Evolutionary conservation across 2,888 invertebrate genomes (phyloP).

Genomic region (Acheta domesticus): DNA sequence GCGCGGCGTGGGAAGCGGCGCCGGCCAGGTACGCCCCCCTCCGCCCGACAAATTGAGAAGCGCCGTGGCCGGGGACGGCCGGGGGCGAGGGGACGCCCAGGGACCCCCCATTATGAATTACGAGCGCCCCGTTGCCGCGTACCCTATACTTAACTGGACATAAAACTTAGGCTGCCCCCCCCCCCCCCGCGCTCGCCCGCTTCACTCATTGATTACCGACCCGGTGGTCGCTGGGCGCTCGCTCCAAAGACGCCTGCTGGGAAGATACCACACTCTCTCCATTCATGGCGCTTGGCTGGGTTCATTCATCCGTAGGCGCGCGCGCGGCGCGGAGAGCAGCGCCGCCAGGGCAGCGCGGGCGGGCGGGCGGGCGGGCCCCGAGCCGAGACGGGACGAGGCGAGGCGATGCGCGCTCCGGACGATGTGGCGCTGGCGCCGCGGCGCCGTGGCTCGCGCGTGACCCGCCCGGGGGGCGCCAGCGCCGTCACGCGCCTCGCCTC

Average conservation of each 20-base stretch:
- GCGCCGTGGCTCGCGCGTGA: too few relatives aligned
- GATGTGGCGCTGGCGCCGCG: too few relatives aligned
- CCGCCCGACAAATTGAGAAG: constrained; percentile 18
- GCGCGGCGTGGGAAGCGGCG: constrained; percentile 4
- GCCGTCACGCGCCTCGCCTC: too few relatives aligned
- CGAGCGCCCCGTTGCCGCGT: neutral
- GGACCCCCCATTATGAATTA: constrained; percentile 18
- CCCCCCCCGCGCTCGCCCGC: neutral
- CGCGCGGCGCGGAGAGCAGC: too few relatives aligned
- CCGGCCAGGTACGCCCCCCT: constrained; percentile 18
- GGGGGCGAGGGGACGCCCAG: neutral
- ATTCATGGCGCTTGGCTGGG: neutral
- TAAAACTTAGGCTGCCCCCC: neutral
- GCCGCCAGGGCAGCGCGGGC: too few relatives aligned
- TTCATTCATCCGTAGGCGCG: neutral
- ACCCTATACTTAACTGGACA: constrained; percentile 18
- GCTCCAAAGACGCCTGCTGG: neutral
- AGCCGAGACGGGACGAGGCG: too few relatives aligned
- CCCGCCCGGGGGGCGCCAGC: too few relatives aligned
- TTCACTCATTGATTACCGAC: constrained; percentile 1
- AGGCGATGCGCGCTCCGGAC: too few relatives aligned
- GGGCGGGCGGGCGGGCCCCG: too few relatives aligned
- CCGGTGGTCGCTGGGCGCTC: constrained; percentile 7
- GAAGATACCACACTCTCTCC: neutral
- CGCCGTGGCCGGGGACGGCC: neutral